Evolutionary conservation across 2,113 vertebrate species (phyloP), one percentile per base, ranked within the genome.

Genomic region (Cyprinodon brontotheroides): DNA sequence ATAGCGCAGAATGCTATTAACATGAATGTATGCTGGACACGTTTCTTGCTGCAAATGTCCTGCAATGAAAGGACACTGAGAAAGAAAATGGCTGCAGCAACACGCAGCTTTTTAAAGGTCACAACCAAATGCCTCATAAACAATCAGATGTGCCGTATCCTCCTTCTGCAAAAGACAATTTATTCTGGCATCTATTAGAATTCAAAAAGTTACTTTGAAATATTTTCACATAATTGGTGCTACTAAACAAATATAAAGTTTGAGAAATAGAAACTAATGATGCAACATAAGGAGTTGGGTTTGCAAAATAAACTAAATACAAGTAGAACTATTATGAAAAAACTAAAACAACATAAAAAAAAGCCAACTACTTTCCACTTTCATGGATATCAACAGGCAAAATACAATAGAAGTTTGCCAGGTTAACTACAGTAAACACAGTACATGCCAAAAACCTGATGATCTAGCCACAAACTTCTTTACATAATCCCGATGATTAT

Each of bases 61-160:
- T 50, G 48, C 48, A 50, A 4, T 20, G 7, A 9, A 57, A 57
- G 50, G 20, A 20, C 50, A 20, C 15, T 53, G 17, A 29, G 5
- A 50, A 15, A 4, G 4, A 53, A 17, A 53, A 53, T 53, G 17
- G 17, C 17, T 53, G 17, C 48, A 53, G 20, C n/a, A 65, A 7
- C n/a, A n/a, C 7, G 11, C 29, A 40, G 59, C 47, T 75, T 47
- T 61, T 47, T 7, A 40, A 57, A 68, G 29, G 41, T 41, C 22
- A 43, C 7, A n/a, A 12, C 20, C 17, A 82, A 72, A 40, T 40
- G n/a, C 11, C 43, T 47, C 47, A 45, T 57, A 70, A 22, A 57
- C 62, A 14, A 15, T 0, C 11, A n/a, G 61, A n/a, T 3, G 14
- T 13, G 5, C 7, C 39, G 5, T 48, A 65, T 59, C 45, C 20